Base-by-base conservation (phyloP, 2,888 invertebrate genomes). In the Spodoptera exigua region DNA sequence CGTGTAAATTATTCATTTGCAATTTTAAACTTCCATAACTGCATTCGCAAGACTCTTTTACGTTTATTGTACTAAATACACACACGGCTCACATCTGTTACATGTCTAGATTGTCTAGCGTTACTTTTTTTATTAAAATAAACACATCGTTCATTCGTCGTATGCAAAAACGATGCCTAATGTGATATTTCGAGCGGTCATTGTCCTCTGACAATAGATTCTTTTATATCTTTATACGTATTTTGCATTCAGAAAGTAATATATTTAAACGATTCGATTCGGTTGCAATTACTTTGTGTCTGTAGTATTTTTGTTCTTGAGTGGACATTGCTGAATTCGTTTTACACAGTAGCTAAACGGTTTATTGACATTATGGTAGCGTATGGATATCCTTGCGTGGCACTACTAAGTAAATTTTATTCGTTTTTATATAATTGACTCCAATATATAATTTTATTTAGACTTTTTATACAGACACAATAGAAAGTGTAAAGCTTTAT, bases 81-180 rank as follows among this genome's bases (percentile, higher is more conserved):
- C 67, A 69, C 40, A 60, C 61, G 32, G 61, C 35, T 32, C 61
- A 45, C 67, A 66, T 61, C 48, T 61, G 40, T 72, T 70, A 57
- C 65, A 54, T 21, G 67, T 62, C 64, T 73, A 27, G 27, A 27
- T 5, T 27, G 27, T 27, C 27, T 27, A 27, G 27, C 66, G 67
- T 53, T 46, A 47, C 57, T 44, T 55, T 74, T 70, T 73, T 73
- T 59, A 65, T 53, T 60, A 58, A 67, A 71, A 65, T 68, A 72
- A 74, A 70, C 61, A 44, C 53, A 60, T 58, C 56, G 51, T 46
- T 56, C 37, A 43, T 35, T 35, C 36, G 32, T 57, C 51, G 10
- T 51, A 61, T 55, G 60, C 55, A 64, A 76, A 66, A 43, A 65
- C 27, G 27, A 27, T 27, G 27, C 36, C 39, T 37, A 47, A 69